Evolutionary conservation across 2,888 invertebrate species (phyloP), one percentile per base, ranked within the genome.

Genomic region (Romanomermis culicivorax): DNA sequence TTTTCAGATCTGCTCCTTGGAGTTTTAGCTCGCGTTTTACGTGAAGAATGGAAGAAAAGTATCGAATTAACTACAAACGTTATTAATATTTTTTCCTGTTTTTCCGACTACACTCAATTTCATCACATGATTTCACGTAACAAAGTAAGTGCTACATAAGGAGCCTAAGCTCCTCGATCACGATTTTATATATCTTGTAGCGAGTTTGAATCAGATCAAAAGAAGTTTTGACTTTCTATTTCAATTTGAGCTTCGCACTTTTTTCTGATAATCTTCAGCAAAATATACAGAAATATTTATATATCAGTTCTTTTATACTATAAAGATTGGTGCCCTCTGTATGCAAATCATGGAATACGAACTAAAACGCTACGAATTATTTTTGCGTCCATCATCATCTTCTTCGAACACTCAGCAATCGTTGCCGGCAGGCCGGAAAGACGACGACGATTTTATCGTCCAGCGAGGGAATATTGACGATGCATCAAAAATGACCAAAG

Each of bases 41-140:
- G 93, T 61, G 97, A 97, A 75, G 95, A 97, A 73, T 95, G 91
- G 85, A 85, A 85, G 71, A 81, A 85, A 68, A 93, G 86, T 70
- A 82, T 91, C 65, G 91, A 95, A 70, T 74, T 97, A 57, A 87
- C 89, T 63, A 91, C 88, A 62, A 91, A 91, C 72, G 85, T 97
- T 67, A 83, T 91, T 60, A 87, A 88, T 70, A 85, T 87, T 64
- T 95, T 95, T 74, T 88, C 89, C 70, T 93, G 89, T 69, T 89
- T 97, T 69, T 93, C 95, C 14, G 84, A 85, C 43, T 95, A 89
- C 69, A 81, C 83, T 64, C 83, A 85, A 67, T 95, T 95, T 74
- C 95, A 97, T 71, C 80, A 82, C 52, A 82, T 91, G 45, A 83
- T 97, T 59, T 79, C 88, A 52, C 88, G 91, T 70, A 89, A 91